These are phyloP conservation scores for honey bee (Apis mellifera) DNA, from an alignment of 1,140 invertebrate genomes.

Conservation along the genomic window DNA sequence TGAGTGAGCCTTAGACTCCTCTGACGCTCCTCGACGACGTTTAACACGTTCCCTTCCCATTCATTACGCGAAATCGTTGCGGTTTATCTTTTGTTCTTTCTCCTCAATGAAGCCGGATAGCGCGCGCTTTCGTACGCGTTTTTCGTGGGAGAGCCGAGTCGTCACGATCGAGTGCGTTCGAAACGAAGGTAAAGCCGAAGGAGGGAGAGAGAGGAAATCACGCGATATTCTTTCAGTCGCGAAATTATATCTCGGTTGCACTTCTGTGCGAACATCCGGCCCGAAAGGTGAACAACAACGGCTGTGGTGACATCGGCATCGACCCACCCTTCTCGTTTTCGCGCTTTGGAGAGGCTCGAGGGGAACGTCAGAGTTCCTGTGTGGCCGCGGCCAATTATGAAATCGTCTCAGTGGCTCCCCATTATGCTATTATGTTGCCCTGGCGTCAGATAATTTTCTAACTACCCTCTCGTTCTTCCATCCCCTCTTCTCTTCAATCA, in stretches of 20 bases:
- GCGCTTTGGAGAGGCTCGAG: slow-evolving; percentile 26
- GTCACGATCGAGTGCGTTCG: background rate
- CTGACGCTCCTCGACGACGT: background rate
- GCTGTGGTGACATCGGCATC: slow-evolving; percentile 41
- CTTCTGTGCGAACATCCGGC: slow-evolving; percentile 47
- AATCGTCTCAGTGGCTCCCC: slow-evolving; percentile 65
- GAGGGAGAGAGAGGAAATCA: no score
- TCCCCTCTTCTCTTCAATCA: background rate
- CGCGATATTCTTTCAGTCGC: slow-evolving; percentile 36
- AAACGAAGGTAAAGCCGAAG: background rate
- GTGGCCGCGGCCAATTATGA: slow-evolving; percentile 75
- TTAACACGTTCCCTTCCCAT: slow-evolving; percentile 7
- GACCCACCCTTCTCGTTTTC: slow-evolving; percentile 33
- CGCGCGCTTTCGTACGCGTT: no score
- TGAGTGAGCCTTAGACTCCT: background rate
- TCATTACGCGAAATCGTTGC: slow-evolving; percentile 2
- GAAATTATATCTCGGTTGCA: slow-evolving; percentile 29
- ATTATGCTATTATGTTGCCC: slow-evolving; percentile 77
- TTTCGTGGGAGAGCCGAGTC: background rate
- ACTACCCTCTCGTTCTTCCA: slow-evolving; percentile 28
- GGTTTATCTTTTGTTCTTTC: background rate
- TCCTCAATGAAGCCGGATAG: background rate
- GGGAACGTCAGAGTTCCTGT: background rate
- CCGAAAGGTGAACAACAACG: slow-evolving; percentile 8
- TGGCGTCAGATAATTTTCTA: slow-evolving; percentile 74